These are phyloP conservation scores for Pimpla rufipes DNA, from an alignment of 2,888 invertebrate genomes.

Conservation along the genomic window DNA sequence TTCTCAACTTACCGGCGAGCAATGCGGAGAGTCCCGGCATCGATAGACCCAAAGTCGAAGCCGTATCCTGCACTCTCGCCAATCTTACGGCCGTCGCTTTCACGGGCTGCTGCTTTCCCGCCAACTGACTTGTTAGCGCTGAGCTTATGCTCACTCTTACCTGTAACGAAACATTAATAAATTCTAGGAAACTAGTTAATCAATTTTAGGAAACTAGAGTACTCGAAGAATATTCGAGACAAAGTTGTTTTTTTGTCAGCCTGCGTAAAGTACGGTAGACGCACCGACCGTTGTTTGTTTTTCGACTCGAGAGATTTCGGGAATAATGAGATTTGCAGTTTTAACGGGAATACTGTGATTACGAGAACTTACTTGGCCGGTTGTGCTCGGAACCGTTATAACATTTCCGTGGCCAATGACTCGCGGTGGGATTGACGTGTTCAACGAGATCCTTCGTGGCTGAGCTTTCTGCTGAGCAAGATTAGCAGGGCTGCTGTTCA, in stretches of 20 bases:
- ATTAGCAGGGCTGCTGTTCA: slow-evolving; percentile 92
- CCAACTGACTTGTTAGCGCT: slow-evolving; percentile 81
- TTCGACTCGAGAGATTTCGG: background rate
- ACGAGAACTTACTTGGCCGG: slow-evolving; percentile 79
- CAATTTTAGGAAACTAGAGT: too few relatives aligned
- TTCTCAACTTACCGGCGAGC: slow-evolving; percentile 86
- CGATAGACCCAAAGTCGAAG: slow-evolving; percentile 86
- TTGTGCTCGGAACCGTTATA: slow-evolving; percentile 83
- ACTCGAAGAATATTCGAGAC: too few relatives aligned
- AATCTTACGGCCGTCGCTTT: slow-evolving; percentile 86
- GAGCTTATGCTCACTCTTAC: slow-evolving; percentile 83
- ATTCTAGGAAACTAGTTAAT: background rate
- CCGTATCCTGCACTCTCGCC: slow-evolving; percentile 84
- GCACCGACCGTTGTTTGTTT: background rate
- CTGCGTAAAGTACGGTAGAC: too few relatives aligned
- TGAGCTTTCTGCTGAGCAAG: slow-evolving; percentile 82
- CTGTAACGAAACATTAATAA: slow-evolving; percentile 68
- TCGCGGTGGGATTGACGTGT: slow-evolving; percentile 81
- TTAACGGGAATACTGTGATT: background rate
- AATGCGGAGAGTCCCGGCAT: slow-evolving; percentile 88
- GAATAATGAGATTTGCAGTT: background rate
- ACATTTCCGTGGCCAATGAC: slow-evolving; percentile 84
- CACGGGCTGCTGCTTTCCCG: slow-evolving; percentile 84
- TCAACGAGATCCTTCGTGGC: slow-evolving; percentile 81
- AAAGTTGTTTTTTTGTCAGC: background rate